Conservation (phyloP, 1,140 invertebrate species). For the Drosophila parvula region DNA sequence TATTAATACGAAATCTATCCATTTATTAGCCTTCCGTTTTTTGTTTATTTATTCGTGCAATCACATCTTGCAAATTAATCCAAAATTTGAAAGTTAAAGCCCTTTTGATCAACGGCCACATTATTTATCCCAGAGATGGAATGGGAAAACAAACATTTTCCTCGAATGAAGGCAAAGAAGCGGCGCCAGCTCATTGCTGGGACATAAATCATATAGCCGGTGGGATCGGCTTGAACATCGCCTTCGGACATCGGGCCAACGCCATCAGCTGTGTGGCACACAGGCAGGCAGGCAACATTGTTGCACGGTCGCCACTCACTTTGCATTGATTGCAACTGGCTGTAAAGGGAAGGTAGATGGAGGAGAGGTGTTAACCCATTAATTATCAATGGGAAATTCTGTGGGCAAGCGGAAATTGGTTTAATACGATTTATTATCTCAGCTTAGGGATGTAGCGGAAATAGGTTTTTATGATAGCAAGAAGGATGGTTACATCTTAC, state of each 20-base stretch:
- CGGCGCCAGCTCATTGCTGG: slow-evolving; percentile 57
- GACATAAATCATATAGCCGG: slow-evolving; percentile 66
- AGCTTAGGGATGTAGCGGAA: neutral
- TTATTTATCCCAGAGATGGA: slow-evolving; percentile 60
- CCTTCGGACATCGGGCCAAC: slow-evolving; percentile 28
- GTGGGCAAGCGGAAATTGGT: slow-evolving; percentile 3
- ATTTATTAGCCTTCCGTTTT: neutral
- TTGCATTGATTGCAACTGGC: slow-evolving; percentile 45
- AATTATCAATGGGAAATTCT: neutral
- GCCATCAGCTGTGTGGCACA: slow-evolving; percentile 54
- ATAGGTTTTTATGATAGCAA: neutral
- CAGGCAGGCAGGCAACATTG: slow-evolving; percentile 48
- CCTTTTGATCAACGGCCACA: slow-evolving; percentile 13
- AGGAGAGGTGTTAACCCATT: slow-evolving; percentile 28
- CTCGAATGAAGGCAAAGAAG: slow-evolving; percentile 30
- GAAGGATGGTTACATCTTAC: neutral
- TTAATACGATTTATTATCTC: neutral
- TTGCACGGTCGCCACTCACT: slow-evolving; percentile 62
- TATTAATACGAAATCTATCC: too few relatives aligned
- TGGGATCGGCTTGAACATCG: slow-evolving; percentile 30
- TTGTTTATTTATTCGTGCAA: neutral
- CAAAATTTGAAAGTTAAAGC: slow-evolving; percentile 27
- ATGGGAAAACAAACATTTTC: slow-evolving; percentile 50
- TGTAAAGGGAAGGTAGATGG: neutral
- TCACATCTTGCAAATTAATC: slow-evolving; percentile 17